Base-by-base conservation (phyloP, 2,888 invertebrate genomes). In the Eledona agricola region DNA sequence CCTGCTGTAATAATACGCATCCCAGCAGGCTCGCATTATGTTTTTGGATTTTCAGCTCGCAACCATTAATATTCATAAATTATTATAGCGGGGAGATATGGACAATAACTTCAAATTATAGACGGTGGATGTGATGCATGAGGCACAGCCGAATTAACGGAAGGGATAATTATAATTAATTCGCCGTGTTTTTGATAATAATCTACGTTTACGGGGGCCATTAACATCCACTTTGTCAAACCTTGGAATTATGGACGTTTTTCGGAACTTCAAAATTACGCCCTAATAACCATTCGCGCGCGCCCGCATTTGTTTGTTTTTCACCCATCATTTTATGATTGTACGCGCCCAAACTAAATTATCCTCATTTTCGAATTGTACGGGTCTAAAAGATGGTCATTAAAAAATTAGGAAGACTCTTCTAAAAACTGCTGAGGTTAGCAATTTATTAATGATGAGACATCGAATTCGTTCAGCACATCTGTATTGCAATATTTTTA, bases 61-160 rank as follows among this genome's bases (percentile, higher is more conserved):
- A 53, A 55, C 62, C 67, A 64, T 66, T 69, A 69, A 69, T 71
- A 71, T 70, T 65, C 67, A 71, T 71, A 71, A 71, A 70, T 69
- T 67, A 69, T 66, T 65, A 62, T 56, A 42, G 51, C 51, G 56
- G 69, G 69, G 67, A 67, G 69, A 69, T 69, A 69, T 70, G 71
- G 69, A 72, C 70, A 72, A 72, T 72, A 72, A 72, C 68, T 71
- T 62, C 69, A 71, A 72, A 72, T 72, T 71, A 72, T 63, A 66
- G 64, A 64, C 60, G 64, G 61, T 62, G 61, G 58, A 45, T 23
- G 23, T 45, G 45, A 45, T 45, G 45, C 26, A 45, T 45, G 32
- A 25, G 40, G 28, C 40, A 43, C 23, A 11, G 31, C 10, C 22
- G 17, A 45, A 45, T 45, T 34, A 34, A 20, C 25, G 34, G 45